Percentiles rank a stretch among this genome's conserved stretches.
Evolutionary conservation across 2,797 vertebrate genomes (phyloP).

Genomic region (Vultur gryphus): DNA sequence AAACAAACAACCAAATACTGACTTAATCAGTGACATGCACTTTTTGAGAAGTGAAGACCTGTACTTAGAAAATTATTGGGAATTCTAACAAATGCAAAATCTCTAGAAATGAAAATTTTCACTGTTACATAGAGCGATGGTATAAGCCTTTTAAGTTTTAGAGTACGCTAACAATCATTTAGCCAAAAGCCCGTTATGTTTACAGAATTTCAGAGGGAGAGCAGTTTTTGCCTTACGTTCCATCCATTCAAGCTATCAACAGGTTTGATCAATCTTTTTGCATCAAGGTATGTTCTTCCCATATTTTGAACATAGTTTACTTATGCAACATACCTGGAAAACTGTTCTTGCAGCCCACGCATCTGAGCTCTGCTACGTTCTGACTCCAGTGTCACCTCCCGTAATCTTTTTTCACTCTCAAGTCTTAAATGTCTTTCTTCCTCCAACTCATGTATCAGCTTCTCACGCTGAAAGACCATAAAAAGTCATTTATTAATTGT

Average conservation of each 20-base stretch:
- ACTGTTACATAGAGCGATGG: neutral
- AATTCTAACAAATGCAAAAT: neutral
- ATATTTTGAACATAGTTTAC: neutral
- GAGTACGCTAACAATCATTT: neutral
- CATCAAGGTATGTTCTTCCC: neutral
- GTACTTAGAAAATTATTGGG: neutral
- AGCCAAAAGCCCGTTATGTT: neutral
- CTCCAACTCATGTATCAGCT: slow-evolving; percentile 92
- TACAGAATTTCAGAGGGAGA: neutral
- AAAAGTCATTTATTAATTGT: neutral
- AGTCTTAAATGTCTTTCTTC: slow-evolving; percentile 88
- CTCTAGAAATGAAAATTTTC: neutral
- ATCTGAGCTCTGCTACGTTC: slow-evolving; percentile 85
- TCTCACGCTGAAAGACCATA: slow-evolving; percentile 80
- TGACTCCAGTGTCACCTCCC: slow-evolving; percentile 86
- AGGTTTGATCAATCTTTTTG: neutral
- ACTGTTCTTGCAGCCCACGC: slow-evolving; percentile 85
- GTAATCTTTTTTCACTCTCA: slow-evolving; percentile 86
- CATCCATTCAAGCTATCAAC: neutral
- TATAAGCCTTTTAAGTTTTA: neutral
- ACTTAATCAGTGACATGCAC: neutral
- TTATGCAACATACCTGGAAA: slow-evolving; percentile 81
- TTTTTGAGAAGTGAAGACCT: neutral
- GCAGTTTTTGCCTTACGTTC: neutral
- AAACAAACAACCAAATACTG: neutral